Conservation (phyloP, 2,888 invertebrate species). For the Scaptomyza polygonia region DNA sequence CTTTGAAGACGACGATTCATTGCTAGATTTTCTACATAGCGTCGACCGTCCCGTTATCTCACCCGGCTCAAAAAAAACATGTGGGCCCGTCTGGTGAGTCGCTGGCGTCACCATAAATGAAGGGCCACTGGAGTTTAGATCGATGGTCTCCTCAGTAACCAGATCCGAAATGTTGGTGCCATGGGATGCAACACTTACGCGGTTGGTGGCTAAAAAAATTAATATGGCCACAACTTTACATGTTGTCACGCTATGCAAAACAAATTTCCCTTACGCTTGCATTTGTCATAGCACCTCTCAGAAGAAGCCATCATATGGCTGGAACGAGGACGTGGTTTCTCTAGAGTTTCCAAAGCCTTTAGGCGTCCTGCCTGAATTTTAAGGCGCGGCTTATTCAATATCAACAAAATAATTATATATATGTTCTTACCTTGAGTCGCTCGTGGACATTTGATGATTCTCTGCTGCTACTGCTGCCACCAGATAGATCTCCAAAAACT, state of each 20-base stretch:
- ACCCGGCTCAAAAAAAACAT: slow-evolving; percentile 82
- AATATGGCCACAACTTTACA: background rate
- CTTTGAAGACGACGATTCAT: slow-evolving; percentile 19
- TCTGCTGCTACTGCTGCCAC: slow-evolving; percentile 41
- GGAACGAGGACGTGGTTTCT: slow-evolving; percentile 61
- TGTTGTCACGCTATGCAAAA: background rate
- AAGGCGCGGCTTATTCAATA: slow-evolving; percentile 9
- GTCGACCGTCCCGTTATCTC: slow-evolving; percentile 84
- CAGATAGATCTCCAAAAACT: slow-evolving; percentile 80
- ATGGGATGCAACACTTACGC: slow-evolving; percentile 57
- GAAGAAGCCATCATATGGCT: slow-evolving; percentile 23
- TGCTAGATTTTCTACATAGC: slow-evolving; percentile 47
- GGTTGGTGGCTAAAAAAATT: slow-evolving; percentile 13
- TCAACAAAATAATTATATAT: background rate
- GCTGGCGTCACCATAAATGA: slow-evolving; percentile 44
- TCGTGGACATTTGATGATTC: slow-evolving; percentile 55
- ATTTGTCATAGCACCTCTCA: slow-evolving; percentile 1
- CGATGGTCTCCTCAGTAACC: slow-evolving; percentile 81
- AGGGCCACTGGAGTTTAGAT: slow-evolving; percentile 74
- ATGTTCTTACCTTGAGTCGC: slow-evolving; percentile 65
- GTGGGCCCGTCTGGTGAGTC: slow-evolving; percentile 39
- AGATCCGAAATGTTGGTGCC: slow-evolving; percentile 81
- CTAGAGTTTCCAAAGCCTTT: slow-evolving; percentile 75
- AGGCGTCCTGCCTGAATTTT: slow-evolving; percentile 67
- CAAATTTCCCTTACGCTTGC: slow-evolving; percentile 21